Evolutionary conservation across 2,797 vertebrate species (phyloP), one percentile per base, ranked within the genome.

Genomic region (Sardinella longiceps): DNA sequence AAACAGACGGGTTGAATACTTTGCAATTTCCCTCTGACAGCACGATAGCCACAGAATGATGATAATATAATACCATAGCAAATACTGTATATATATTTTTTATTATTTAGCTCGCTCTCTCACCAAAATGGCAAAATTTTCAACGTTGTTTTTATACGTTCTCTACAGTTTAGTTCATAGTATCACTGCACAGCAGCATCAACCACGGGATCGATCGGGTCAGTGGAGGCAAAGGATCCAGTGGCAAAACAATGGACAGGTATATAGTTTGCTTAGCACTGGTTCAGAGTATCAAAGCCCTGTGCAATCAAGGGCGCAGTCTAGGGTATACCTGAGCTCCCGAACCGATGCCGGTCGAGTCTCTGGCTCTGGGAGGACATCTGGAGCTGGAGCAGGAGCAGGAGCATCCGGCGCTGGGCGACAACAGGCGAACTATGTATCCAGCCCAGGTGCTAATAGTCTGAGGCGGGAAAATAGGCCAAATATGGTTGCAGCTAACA

Each of bases 191-290:
- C 94, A 95, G 83, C 86, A 82, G 28, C 89, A 88, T 86, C 89
- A 89, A 53, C 90, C 86, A 87, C 91, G 83, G 80, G 83, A 85
- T 45, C 30, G 83, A 83, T 80, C 86, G 51, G 92, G 88, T 15
- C 90, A 92, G 25, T 96, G 96, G 96, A 87, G 93, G n/a, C 92
- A 96, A 51, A 91, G 92, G 85, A 91, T 95, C 81, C 95, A 94
- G 83, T 97, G 96, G 96, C 86, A 95, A 86, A 96, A 94, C 89
- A 95, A 95, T 88, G 96, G 96, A 0, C 94, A 95, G 84, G 88
- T 95, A 74, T 95, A 93, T 84, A 94, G 95, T 74, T 89, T 97
- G 15, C 82, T 96, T 86, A 96, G 95, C 91, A 95, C 93, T 2
- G 96, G 94, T 0, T 90, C 91, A 0, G 92, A 93, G 86, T 94